Percentiles rank a stretch among this genome's conserved stretches.
Conservation (phyloP, 2,888 invertebrate species). For the Drosophila colorata region DNA sequence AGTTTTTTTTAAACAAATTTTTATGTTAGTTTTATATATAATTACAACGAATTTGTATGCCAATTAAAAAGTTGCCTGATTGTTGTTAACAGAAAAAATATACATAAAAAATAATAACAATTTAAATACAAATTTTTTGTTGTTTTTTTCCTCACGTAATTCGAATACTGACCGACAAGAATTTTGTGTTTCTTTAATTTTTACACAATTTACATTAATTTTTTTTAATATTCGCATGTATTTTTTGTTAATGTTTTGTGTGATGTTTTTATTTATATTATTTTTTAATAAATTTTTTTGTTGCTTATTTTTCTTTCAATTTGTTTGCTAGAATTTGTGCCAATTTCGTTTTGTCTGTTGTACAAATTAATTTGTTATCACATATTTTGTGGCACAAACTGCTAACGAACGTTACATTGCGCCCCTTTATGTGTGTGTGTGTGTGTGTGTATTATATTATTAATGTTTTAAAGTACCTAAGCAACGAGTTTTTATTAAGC, state of each 20-base stretch:
- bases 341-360: conserved; percentile 58
- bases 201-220: conserved; percentile 39
- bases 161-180: conserved; percentile 78
- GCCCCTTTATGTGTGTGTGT: conserved; percentile 57
- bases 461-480: conserved; percentile 61
- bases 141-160: conserved; percentile 62
- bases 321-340: conserved; percentile 65
- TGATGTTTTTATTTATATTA: conserved; percentile 21
- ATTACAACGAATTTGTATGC: conserved; percentile 40
- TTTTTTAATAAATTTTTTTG: conserved; percentile 19
- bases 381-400: conserved; percentile 79
- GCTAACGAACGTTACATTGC: conserved; percentile 63
- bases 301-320: conserved; percentile 15
- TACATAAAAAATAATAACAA: conserved; percentile 50
- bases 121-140: conserved; percentile 53
- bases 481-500: conserved; percentile 62
- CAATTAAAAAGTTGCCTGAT: conserved; percentile 53
- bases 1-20: conserved; percentile 22
- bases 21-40: conserved; percentile 9
- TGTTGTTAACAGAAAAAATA: conserved; percentile 34
- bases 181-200: conserved; percentile 43
- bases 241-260: conserved; percentile 13
- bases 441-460: conserved; percentile 19
- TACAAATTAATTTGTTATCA: conserved; percentile 71
- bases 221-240: conserved; percentile 60